Conservation (phyloP, 2,797 vertebrate genomes). For the Urocyon cinereoargenteus region DNA sequence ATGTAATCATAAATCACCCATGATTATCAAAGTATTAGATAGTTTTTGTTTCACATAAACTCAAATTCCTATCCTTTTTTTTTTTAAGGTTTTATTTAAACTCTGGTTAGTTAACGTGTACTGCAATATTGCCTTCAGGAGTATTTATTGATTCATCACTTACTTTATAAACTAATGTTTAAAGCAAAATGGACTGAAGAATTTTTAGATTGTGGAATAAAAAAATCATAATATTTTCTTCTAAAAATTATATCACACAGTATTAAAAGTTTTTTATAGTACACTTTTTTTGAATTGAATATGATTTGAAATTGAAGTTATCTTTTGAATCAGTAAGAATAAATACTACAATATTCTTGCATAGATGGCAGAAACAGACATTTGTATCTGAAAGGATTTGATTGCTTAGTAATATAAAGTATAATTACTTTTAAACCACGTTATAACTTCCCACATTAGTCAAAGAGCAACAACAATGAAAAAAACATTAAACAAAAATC, state of each 20-base stretch:
- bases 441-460: background rate
- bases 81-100: background rate
- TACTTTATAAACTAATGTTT: background rate
- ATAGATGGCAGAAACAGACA: background rate
- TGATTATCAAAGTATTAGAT: background rate
- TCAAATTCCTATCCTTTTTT: background rate
- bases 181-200: background rate
- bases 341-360: background rate
- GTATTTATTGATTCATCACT: background rate
- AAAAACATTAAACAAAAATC: background rate
- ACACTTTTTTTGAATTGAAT: background rate
- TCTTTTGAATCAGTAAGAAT: background rate
- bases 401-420: background rate
- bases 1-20: background rate
- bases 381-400: slow-evolving; percentile 24
- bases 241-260: background rate
- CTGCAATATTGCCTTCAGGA: background rate
- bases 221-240: background rate
- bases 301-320: background rate
- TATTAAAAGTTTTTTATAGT: background rate
- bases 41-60: background rate
- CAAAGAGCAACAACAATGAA: background rate
- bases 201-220: background rate
- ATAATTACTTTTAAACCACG: background rate
- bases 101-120: background rate